Evolutionary conservation across 2,113 vertebrate genomes (phyloP).

Genomic region (Colius striatus): DNA sequence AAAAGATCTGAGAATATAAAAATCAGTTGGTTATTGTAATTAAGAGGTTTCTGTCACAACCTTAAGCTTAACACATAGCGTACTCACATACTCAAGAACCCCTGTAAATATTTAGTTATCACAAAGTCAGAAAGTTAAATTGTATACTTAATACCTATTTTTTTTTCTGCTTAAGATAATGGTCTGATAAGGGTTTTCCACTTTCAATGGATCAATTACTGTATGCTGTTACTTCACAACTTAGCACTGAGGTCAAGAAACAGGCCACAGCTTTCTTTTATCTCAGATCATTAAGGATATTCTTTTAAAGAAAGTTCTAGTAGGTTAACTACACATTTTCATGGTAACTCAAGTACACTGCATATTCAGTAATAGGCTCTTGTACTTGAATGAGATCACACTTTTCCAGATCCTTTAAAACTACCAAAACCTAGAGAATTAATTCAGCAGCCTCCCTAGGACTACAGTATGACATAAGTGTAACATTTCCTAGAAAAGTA

Average conservation of each 20-base stretch:
- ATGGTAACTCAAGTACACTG: background rate
- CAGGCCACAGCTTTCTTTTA: background rate
- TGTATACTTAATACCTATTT: background rate
- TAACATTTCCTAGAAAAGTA: background rate
- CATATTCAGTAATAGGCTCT: background rate
- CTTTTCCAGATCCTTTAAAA: background rate
- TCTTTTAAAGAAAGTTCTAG: background rate
- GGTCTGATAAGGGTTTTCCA: background rate
- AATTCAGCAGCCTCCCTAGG: background rate
- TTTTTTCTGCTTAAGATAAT: background rate
- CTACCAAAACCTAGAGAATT: background rate
- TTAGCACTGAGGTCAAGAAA: background rate
- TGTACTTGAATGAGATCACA: background rate
- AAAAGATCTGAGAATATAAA: slow-evolving; percentile 86
- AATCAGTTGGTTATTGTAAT: background rate
- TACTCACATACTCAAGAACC: background rate
- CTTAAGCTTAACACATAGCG: background rate
- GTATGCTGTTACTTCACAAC: background rate
- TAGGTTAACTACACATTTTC: background rate
- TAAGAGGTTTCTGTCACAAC: background rate
- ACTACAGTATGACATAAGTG: background rate
- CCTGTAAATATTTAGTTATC: background rate
- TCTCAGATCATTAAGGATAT: background rate
- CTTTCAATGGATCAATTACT: background rate
- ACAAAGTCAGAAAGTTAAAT: background rate